Evolutionary conservation across 2,113 vertebrate genomes (phyloP).

Genomic region (Syngnathus scovelli): DNA sequence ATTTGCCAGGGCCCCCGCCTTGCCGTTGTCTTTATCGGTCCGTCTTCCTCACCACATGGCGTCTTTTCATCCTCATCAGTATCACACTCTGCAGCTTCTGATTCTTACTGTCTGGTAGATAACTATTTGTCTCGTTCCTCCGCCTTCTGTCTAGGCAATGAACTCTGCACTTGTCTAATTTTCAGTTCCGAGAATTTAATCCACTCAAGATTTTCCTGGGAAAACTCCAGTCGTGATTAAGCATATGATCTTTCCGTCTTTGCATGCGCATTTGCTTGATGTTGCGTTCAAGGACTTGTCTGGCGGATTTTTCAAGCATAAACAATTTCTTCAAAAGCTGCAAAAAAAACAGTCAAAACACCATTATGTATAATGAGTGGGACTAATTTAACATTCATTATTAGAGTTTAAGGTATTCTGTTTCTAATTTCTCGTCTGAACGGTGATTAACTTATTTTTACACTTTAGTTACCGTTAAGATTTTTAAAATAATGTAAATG

Average conservation of each 20-base stretch:
- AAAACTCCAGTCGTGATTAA: conserved; percentile 57
- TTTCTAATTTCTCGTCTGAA: no score
- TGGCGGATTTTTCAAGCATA: neutral
- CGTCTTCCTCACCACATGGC: conserved; percentile 43
- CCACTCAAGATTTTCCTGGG: conserved; percentile 48
- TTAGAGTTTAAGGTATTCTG: no score
- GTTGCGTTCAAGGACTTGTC: neutral
- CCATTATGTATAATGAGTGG: neutral
- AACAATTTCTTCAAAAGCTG: neutral
- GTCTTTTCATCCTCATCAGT: conserved; percentile 41
- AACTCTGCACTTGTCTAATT: conserved; percentile 63
- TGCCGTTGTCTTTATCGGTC: conserved; percentile 56
- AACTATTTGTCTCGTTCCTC: conserved; percentile 48
- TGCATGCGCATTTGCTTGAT: neutral
- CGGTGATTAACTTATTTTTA: no score
- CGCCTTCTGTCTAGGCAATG: conserved; percentile 46
- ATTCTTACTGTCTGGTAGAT: conserved; percentile 48
- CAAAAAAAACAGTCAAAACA: neutral
- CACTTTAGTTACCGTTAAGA: no score
- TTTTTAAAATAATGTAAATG: no score
- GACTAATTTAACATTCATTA: no score
- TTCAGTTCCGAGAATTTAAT: conserved; percentile 55
- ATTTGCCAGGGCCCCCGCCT: conserved; percentile 48
- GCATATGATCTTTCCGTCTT: conserved; percentile 34
- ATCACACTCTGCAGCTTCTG: conserved; percentile 50